Evolutionary conservation across 1,140 invertebrate genomes (phyloP).

Genomic region (Aphis craccivora): DNA sequence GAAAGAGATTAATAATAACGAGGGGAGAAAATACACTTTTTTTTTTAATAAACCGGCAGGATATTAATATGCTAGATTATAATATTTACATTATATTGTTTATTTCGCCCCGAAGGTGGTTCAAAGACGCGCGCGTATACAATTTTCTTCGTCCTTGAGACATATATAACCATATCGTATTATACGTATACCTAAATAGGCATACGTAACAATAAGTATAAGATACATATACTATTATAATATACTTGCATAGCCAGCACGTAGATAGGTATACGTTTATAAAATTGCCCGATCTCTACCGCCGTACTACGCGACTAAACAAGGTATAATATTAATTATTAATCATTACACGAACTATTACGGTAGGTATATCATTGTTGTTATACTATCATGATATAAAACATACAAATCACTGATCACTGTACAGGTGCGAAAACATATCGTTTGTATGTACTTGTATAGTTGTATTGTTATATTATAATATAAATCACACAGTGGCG

Average conservation of each 20-base stretch:
- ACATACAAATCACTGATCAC: neutral
- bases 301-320: too few species aligned
- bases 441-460: neutral
- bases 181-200: neutral
- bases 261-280: neutral
- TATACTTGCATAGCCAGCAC: too few species aligned
- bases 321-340: neutral
- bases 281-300: neutral
- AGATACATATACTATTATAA: too few species aligned
- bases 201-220: too few species aligned
- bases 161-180: neutral
- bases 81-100: conserved; percentile 4
- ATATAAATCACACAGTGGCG: too few species aligned
- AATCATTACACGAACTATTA: neutral
- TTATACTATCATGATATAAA: neutral
- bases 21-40: neutral
- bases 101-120: conserved; percentile 21
- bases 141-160: conserved; percentile 38
- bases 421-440: neutral
- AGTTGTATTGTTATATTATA: too few species aligned
- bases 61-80: neutral
- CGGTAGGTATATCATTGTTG: neutral
- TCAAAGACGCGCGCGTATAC: neutral
- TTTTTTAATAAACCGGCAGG: neutral
- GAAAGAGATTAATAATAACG: neutral